These are phyloP conservation scores for Sinelater perroti DNA, from an alignment of 2,888 invertebrate species.

Conservation along the genomic window DNA sequence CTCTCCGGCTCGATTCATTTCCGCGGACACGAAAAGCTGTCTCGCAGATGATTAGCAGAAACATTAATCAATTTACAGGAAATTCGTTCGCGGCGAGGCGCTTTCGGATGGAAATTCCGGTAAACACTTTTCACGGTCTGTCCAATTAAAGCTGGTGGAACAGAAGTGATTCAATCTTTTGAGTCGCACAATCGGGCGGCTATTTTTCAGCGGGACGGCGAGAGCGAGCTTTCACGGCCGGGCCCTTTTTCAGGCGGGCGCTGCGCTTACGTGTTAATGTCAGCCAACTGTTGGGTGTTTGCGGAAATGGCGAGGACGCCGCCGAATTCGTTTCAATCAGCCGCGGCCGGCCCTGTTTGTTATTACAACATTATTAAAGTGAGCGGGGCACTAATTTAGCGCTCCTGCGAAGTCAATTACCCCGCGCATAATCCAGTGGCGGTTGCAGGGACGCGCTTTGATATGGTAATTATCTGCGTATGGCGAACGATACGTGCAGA, in stretches of 20 bases:
- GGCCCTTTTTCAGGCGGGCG: too few relatives aligned
- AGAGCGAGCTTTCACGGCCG: too few relatives aligned
- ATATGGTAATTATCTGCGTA: slow-evolving; percentile 52
- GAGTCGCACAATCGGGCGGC: slow-evolving; percentile 7
- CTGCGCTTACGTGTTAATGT: too few relatives aligned
- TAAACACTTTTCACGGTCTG: slow-evolving; percentile 32
- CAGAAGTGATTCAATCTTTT: slow-evolving; percentile 11
- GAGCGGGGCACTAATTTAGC: slow-evolving; percentile 46
- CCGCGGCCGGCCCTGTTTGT: too few relatives aligned
- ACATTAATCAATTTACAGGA: slow-evolving; percentile 45
- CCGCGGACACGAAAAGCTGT: too few relatives aligned
- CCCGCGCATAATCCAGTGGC: slow-evolving; percentile 49
- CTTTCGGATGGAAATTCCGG: slow-evolving; percentile 40
- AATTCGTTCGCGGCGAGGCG: slow-evolving; percentile 31
- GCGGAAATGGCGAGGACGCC: too few relatives aligned
- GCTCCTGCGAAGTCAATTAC: slow-evolving; percentile 48
- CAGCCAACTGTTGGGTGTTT: too few relatives aligned
- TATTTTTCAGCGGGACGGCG: slow-evolving; percentile 2
- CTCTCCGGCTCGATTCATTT: too few relatives aligned
- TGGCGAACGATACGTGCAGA: slow-evolving; percentile 44
- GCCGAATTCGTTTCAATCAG: too few relatives aligned
- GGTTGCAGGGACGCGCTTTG: slow-evolving; percentile 50
- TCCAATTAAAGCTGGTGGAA: slow-evolving; percentile 21
- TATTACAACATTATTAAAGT: slow-evolving; percentile 27
- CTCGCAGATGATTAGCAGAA: slow-evolving; percentile 41